These are phyloP conservation scores for Syngnathus rostellatus DNA, from an alignment of 2,797 vertebrate genomes.

Conservation along the genomic window DNA sequence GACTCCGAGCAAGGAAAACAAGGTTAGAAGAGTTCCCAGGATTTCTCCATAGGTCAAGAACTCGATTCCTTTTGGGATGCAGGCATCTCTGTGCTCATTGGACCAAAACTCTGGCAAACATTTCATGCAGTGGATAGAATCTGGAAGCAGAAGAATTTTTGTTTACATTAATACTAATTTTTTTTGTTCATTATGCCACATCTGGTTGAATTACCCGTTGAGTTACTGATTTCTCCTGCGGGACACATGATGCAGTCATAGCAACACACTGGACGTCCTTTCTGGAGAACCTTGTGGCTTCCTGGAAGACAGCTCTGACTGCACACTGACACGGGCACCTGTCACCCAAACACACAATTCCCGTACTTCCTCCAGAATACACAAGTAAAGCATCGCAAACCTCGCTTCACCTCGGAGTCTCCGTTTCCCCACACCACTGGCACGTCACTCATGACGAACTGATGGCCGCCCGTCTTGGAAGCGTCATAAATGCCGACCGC, in stretches of 20 bases:
- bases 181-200: neutral
- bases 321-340: slow-evolving; percentile 63
- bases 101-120: slow-evolving; percentile 61
- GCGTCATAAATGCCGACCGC: slow-evolving; percentile 69
- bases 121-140: slow-evolving; percentile 58
- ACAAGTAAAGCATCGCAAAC: neutral
- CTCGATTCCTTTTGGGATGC: slow-evolving; percentile 57
- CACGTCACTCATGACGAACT: slow-evolving; percentile 59
- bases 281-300: slow-evolving; percentile 59
- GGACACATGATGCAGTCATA: slow-evolving; percentile 63
- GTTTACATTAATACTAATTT: neutral
- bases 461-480: slow-evolving; percentile 52
- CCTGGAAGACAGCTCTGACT: slow-evolving; percentile 62
- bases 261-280: slow-evolving; percentile 64
- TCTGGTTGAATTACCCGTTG: slow-evolving; percentile 47
- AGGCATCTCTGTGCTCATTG: slow-evolving; percentile 52
- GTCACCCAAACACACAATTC: slow-evolving; percentile 14
- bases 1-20: slow-evolving; percentile 59
- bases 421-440: slow-evolving; percentile 56
- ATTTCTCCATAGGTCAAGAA: slow-evolving; percentile 61
- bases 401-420: slow-evolving; percentile 39
- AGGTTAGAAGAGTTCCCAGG: slow-evolving; percentile 52
- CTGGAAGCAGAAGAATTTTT: slow-evolving; percentile 27
- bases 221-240: slow-evolving; percentile 63
- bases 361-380: neutral